These are phyloP conservation scores for Scolopax bukidnonensis DNA, from an alignment of 2,797 vertebrate genomes.

Conservation along the genomic window DNA sequence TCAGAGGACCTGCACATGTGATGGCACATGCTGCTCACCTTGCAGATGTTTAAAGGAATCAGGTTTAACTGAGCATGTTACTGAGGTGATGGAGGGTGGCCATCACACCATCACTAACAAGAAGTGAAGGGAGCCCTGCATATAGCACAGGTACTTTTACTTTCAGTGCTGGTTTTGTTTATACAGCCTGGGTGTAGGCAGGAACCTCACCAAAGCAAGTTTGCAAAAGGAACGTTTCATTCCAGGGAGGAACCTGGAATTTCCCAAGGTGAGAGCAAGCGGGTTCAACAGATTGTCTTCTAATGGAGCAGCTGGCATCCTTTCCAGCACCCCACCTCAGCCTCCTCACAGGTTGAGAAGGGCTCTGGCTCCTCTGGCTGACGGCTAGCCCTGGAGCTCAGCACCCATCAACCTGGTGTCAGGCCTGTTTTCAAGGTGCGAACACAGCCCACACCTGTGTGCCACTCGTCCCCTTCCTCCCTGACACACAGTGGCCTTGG, in stretches of 20 bases:
- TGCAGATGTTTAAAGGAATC: background rate
- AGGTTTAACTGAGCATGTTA: background rate
- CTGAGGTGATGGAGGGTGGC: background rate
- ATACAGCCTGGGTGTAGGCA: background rate
- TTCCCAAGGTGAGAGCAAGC: constrained; percentile 13
- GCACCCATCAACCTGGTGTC: background rate
- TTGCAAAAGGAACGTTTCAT: constrained; percentile 1
- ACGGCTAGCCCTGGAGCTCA: background rate
- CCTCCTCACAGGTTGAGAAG: background rate
- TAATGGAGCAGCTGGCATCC: background rate
- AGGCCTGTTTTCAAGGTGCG: background rate
- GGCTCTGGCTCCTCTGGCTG: background rate
- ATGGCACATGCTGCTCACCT: background rate
- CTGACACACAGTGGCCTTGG: fast-evolving
- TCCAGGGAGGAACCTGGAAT: constrained; percentile 30
- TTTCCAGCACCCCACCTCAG: background rate
- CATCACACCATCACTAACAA: background rate
- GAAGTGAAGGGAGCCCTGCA: background rate
- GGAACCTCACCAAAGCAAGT: constrained; percentile 43
- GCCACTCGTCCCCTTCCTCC: fast-evolving
- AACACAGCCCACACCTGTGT: background rate
- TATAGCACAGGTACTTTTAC: background rate
- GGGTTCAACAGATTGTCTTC: background rate
- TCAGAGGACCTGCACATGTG: background rate
- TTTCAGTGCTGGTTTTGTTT: background rate